These are phyloP conservation scores for Callipepla californica DNA, from an alignment of 2,113 vertebrate genomes.

Conservation along the genomic window DNA sequence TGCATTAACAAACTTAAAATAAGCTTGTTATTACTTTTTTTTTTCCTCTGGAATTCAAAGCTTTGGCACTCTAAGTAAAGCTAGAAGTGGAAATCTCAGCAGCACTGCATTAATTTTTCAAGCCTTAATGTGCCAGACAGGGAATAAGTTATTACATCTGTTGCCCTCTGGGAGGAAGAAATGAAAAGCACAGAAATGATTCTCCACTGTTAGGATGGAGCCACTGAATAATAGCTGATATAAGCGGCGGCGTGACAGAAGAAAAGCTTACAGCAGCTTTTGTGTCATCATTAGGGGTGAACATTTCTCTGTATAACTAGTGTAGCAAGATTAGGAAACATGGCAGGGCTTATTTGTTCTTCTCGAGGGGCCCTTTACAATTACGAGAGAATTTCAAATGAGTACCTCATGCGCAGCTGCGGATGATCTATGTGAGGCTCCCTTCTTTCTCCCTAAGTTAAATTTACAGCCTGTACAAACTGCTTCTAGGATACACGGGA, in stretches of 20 bases:
- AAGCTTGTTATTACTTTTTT: slow-evolving; percentile 74
- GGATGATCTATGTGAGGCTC: slow-evolving; percentile 14
- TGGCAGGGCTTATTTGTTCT: slow-evolving; percentile 63
- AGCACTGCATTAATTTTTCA: slow-evolving; percentile 75
- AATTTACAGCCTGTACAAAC: background rate
- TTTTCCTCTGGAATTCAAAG: slow-evolving; percentile 69
- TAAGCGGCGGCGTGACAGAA: slow-evolving; percentile 5
- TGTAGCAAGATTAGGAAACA: slow-evolving; percentile 62
- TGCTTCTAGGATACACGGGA: background rate
- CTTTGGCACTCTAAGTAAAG: slow-evolving; percentile 63
- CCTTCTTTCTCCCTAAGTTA: background rate
- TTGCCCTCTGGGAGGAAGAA: slow-evolving; percentile 77
- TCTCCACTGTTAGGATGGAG: slow-evolving; percentile 45
- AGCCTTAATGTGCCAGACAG: slow-evolving; percentile 74
- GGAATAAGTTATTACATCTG: slow-evolving; percentile 77
- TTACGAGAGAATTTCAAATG: slow-evolving; percentile 52
- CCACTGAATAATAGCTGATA: slow-evolving; percentile 73
- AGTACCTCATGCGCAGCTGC: background rate
- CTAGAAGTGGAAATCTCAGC: slow-evolving; percentile 61
- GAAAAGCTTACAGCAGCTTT: slow-evolving; percentile 71
- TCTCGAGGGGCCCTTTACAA: slow-evolving; percentile 62
- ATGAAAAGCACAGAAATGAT: slow-evolving; percentile 72
- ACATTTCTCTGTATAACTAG: slow-evolving; percentile 45
- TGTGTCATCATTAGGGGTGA: slow-evolving; percentile 67
- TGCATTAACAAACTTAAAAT: slow-evolving; percentile 74